Conservation (phyloP, 2,888 invertebrate genomes). For the Oegoconia quadripuncta region DNA sequence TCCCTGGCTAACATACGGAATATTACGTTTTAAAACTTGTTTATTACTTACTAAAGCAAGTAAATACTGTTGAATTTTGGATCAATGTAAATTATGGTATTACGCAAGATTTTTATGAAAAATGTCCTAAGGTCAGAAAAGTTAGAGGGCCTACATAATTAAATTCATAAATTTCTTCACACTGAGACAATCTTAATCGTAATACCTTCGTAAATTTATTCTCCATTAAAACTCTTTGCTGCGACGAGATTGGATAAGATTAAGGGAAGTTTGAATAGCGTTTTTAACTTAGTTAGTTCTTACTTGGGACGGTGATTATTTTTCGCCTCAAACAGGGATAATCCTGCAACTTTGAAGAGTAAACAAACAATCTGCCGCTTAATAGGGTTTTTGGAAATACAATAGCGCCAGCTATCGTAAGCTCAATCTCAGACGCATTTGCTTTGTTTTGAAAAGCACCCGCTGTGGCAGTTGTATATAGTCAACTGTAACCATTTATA, state of each 20-base stretch:
- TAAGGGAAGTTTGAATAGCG: slow-evolving; percentile 46
- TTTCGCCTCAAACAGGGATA: slow-evolving; percentile 27
- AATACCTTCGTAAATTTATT: slow-evolving; percentile 20
- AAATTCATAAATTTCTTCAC: too few species aligned
- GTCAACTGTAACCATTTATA: too few species aligned
- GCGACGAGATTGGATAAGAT: slow-evolving; percentile 31
- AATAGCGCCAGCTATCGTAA: not conserved
- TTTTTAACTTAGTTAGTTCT: slow-evolving; percentile 37
- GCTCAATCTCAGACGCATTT: slow-evolving; percentile 1
- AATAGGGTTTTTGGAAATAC: slow-evolving; percentile 8
- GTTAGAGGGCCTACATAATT: too few species aligned
- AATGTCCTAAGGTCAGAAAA: too few species aligned
- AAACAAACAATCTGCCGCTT: slow-evolving; percentile 14
- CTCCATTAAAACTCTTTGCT: slow-evolving; percentile 30
- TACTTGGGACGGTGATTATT: slow-evolving; percentile 32
- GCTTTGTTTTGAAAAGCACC: slow-evolving; percentile 4
- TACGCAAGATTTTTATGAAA: too few species aligned
- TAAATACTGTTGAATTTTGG: too few species aligned
- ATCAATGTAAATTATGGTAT: too few species aligned
- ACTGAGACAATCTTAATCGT: not conserved
- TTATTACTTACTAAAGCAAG: too few species aligned
- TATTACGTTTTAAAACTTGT: too few species aligned
- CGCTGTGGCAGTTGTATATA: not conserved
- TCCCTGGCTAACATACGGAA: too few species aligned
- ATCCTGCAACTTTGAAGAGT: slow-evolving; percentile 22